phyloP scores from a whole-genome alignment of 2,797 vertebrate species.

The Bradypodion pumilum region DNA sequence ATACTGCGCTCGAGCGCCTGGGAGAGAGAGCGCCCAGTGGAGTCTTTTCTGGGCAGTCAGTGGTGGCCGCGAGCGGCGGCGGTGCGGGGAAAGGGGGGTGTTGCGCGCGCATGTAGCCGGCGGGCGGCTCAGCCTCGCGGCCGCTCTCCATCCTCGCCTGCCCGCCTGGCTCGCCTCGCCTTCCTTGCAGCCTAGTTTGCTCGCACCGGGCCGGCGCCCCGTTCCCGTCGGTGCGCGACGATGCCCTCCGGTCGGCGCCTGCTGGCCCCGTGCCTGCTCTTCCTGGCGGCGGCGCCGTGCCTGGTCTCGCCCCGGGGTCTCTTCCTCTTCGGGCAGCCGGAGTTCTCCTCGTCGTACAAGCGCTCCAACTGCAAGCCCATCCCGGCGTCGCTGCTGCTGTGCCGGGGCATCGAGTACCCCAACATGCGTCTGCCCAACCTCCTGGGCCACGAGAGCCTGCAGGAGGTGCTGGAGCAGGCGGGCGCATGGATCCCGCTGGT shows the following conservation, averaged over 20 bases:
- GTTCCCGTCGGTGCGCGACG: conserved; percentile 54
- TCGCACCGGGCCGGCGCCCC: not conserved
- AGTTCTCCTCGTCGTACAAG: conserved; percentile 88
- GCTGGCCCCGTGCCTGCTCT: conserved; percentile 70
- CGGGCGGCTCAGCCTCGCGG: conserved; percentile 11
- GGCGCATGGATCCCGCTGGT: conserved; percentile 96
- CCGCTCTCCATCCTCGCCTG: too few relatives aligned
- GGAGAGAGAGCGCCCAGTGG: conserved; percentile 16
- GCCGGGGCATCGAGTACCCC: conserved; percentile 93
- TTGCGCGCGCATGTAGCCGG: conserved; percentile 39
- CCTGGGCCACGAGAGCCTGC: conserved; percentile 95
- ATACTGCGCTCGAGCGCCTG: conserved; percentile 66
- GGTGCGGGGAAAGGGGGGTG: not conserved
- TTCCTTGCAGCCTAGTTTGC: not conserved
- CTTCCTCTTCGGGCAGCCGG: conserved; percentile 88
- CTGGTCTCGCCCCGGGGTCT: conserved; percentile 82
- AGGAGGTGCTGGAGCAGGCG: conserved; percentile 94
- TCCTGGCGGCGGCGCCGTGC: conserved; percentile 74
- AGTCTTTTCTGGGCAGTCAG: conserved; percentile 65
- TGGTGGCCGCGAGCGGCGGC: conserved; percentile 13
- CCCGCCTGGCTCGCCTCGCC: not conserved
- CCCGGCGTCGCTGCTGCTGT: conserved; percentile 87
- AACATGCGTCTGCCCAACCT: conserved; percentile 97
- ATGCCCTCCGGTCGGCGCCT: conserved; percentile 70
- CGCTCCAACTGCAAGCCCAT: conserved; percentile 94